Percentiles rank a stretch among this genome's conserved stretches.
These are phyloP conservation scores for Macquaria ambigua DNA, from an alignment of 2,113 vertebrate genomes.

Conservation along the genomic window DNA sequence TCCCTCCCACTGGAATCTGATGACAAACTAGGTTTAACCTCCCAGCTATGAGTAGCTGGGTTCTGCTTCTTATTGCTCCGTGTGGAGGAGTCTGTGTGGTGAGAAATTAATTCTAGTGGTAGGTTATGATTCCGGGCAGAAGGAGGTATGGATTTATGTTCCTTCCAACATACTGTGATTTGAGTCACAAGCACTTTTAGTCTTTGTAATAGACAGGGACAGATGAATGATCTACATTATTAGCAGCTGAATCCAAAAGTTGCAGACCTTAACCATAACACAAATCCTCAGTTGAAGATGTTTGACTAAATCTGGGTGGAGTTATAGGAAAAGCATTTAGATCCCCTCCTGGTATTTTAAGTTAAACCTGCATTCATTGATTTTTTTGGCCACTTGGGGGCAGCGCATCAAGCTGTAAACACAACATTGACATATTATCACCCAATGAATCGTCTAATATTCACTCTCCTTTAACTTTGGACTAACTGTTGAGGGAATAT, in stretches of 20 bases:
- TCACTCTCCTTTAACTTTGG: neutral
- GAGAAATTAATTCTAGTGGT: constrained; percentile 63
- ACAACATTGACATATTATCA: neutral
- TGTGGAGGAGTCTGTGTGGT: constrained; percentile 69
- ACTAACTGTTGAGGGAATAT: neutral
- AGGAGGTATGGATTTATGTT: constrained; percentile 39
- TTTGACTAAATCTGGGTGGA: neutral
- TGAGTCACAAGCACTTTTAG: constrained; percentile 21
- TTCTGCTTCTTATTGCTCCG: constrained; percentile 66
- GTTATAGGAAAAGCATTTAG: neutral
- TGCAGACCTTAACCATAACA: too few relatives aligned
- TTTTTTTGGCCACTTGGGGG: neutral
- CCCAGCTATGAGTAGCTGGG: constrained; percentile 65
- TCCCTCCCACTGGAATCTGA: constrained; percentile 78
- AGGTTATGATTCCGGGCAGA: constrained; percentile 57
- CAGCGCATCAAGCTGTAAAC: neutral
- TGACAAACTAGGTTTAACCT: constrained; percentile 83
- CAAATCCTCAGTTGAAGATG: neutral
- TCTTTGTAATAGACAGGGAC: neutral
- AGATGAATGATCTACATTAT: neutral
- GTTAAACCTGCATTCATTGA: neutral
- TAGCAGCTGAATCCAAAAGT: neutral
- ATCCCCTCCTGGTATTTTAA: neutral
- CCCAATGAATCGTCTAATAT: too few relatives aligned
- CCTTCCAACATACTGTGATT: constrained; percentile 4